These are phyloP conservation scores for Pectinophora gossypiella DNA, from an alignment of 1,140 invertebrate species.

Conservation along the genomic window DNA sequence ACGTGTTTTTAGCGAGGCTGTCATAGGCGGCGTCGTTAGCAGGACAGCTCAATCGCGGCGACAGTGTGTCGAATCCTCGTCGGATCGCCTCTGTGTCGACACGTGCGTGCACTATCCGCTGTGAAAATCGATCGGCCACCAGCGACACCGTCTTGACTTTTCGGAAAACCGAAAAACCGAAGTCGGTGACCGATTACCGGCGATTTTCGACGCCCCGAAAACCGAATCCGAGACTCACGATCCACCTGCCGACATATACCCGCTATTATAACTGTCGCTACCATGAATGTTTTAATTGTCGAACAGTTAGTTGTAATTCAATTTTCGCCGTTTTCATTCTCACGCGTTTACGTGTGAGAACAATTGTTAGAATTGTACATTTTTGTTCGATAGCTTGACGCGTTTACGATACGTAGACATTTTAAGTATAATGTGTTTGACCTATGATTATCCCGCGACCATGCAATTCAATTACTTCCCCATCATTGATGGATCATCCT, in stretches of 20 bases:
- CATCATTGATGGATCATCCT: too few relatives aligned
- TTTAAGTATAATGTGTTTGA: too few relatives aligned
- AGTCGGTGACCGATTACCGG: constrained; percentile 60
- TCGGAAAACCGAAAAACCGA: constrained; percentile 51
- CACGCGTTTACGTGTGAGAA: constrained; percentile 63
- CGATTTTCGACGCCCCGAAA: constrained; percentile 50
- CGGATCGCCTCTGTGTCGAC: constrained; percentile 26
- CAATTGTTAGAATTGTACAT: constrained; percentile 37
- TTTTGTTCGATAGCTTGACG: too few relatives aligned
- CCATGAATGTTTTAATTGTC: constrained; percentile 56
- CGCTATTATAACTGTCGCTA: constrained; percentile 60
- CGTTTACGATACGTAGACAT: too few relatives aligned
- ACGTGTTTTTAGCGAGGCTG: constrained; percentile 17
- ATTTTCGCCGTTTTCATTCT: constrained; percentile 62
- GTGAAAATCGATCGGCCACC: constrained; percentile 61
- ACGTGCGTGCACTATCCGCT: constrained; percentile 69
- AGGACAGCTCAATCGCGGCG: constrained; percentile 28
- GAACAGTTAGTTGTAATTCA: constrained; percentile 55
- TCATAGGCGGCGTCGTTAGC: background rate
- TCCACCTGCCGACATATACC: constrained; percentile 48
- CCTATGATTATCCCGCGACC: too few relatives aligned
- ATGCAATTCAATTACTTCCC: too few relatives aligned
- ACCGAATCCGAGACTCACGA: constrained; percentile 63
- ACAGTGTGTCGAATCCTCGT: constrained; percentile 38
- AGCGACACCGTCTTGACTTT: constrained; percentile 34